phyloP scores from a whole-genome alignment of 2,113 vertebrate genomes.

The Pipra filicauda region DNA sequence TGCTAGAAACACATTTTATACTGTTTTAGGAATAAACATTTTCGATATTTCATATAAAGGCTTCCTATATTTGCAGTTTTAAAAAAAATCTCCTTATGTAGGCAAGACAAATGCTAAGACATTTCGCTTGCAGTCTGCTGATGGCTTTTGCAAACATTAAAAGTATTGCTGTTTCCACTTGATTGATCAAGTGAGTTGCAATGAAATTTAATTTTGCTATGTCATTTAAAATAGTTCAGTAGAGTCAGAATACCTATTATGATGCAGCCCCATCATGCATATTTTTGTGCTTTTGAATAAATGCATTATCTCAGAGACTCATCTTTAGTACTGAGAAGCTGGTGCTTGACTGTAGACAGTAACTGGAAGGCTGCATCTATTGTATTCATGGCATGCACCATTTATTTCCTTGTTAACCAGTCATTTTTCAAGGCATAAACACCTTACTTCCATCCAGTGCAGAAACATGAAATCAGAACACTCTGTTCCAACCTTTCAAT shows the following conservation, averaged over 20 bases:
- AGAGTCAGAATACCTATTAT: not conserved
- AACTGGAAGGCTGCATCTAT: not conserved
- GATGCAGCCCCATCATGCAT: not conserved
- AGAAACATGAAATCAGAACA: not conserved
- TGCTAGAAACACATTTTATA: not conserved
- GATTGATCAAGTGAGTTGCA: constrained; percentile 43
- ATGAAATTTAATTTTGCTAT: constrained; percentile 12
- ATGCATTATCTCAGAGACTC: not conserved
- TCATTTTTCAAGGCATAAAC: not conserved
- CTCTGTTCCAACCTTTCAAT: not conserved
- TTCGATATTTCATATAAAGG: constrained; percentile 2
- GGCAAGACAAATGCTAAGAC: constrained; percentile 11
- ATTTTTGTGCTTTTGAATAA: not conserved
- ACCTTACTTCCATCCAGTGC: not conserved
- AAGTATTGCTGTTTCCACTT: constrained; percentile 36
- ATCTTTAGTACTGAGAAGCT: not conserved
- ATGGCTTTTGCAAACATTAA: constrained; percentile 13
- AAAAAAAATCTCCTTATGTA: not conserved
- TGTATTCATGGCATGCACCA: not conserved
- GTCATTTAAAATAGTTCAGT: constrained; percentile 18
- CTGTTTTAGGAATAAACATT: not conserved
- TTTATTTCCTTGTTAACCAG: not conserved
- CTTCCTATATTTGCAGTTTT: constrained; percentile 15
- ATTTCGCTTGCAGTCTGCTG: not conserved
- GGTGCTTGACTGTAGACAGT: not conserved